Evolutionary conservation across 2,113 vertebrate species (phyloP).

Genomic region (Dasyprocta punctata): DNA sequence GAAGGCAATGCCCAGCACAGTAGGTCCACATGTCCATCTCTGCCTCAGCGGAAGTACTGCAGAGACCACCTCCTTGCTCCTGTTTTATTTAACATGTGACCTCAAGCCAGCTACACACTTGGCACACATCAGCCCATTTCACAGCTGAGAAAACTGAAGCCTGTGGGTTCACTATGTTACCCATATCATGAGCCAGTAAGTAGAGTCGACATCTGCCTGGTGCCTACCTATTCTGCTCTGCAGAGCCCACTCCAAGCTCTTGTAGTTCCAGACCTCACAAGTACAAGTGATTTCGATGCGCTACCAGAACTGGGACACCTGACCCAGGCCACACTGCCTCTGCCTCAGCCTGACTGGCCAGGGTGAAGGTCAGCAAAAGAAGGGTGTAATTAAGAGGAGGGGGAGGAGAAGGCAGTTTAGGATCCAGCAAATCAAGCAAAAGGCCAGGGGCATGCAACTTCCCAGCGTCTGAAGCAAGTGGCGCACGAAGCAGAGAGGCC

Average conservation of each 20-base stretch:
- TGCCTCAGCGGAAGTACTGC: not conserved
- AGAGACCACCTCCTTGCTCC: not conserved
- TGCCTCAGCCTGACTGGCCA: too few species aligned
- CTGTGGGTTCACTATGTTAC: not conserved
- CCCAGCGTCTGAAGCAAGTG: rapidly evolving
- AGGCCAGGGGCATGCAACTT: not conserved
- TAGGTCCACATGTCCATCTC: rapidly evolving
- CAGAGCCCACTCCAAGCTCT: not conserved
- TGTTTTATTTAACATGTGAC: not conserved
- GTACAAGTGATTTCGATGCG: not conserved
- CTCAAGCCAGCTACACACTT: not conserved
- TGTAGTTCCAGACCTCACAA: not conserved
- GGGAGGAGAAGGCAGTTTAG: not conserved
- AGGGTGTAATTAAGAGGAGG: not conserved
- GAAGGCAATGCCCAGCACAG: not conserved
- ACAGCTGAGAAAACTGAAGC: not conserved
- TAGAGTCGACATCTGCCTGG: not conserved
- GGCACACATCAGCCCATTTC: not conserved
- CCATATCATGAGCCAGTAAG: not conserved
- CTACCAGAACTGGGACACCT: rapidly evolving
- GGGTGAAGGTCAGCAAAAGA: not conserved
- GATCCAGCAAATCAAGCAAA: not conserved
- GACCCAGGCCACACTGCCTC: not conserved
- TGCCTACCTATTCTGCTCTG: not conserved
- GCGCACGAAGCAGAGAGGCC: not conserved